A percentile compares a stretch with the other conserved stretches of the same genome.
Evolutionary conservation across 2,888 invertebrate species (phyloP).

Genomic region (Zaprionus obscuricornis): DNA sequence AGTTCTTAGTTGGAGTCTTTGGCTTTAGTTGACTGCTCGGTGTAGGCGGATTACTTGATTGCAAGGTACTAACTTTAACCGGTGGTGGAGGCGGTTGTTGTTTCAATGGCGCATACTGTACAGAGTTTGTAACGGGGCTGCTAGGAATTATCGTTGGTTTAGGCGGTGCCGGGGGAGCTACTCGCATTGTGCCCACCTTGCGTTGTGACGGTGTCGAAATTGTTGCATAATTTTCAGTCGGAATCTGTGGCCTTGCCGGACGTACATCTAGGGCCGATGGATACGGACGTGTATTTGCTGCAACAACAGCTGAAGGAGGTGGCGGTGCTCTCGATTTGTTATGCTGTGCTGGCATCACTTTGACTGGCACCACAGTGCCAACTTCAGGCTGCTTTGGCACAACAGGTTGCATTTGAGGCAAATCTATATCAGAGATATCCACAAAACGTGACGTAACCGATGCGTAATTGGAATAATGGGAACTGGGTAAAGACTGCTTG

Average conservation of each 20-base stretch:
- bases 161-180: slow-evolving; percentile 53
- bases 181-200: slow-evolving; percentile 53
- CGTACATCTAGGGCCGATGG: slow-evolving; percentile 47
- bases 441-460: slow-evolving; percentile 59
- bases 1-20: slow-evolving; percentile 7
- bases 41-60: not conserved
- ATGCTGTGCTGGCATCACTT: slow-evolving; percentile 38
- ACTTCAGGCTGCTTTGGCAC: slow-evolving; percentile 21
- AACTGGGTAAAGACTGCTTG: not conserved
- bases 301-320: slow-evolving; percentile 61
- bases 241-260: slow-evolving; percentile 11
- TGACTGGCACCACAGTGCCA: slow-evolving; percentile 51
- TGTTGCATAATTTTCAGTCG: slow-evolving; percentile 50
- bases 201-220: slow-evolving; percentile 57
- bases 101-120: slow-evolving; percentile 20
- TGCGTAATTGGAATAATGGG: slow-evolving; percentile 54
- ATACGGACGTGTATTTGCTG: slow-evolving; percentile 47
- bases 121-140: slow-evolving; percentile 7
- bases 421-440: slow-evolving; percentile 59
- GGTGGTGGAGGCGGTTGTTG: slow-evolving; percentile 22
- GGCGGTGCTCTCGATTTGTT: slow-evolving; percentile 47
- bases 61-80: no score
- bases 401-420: slow-evolving; percentile 13
- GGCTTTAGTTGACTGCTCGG: slow-evolving; percentile 6
- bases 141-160: slow-evolving; percentile 49